phyloP scores from a whole-genome alignment of 2,888 invertebrate species.

The Hirtodrosophila duncani region DNA sequence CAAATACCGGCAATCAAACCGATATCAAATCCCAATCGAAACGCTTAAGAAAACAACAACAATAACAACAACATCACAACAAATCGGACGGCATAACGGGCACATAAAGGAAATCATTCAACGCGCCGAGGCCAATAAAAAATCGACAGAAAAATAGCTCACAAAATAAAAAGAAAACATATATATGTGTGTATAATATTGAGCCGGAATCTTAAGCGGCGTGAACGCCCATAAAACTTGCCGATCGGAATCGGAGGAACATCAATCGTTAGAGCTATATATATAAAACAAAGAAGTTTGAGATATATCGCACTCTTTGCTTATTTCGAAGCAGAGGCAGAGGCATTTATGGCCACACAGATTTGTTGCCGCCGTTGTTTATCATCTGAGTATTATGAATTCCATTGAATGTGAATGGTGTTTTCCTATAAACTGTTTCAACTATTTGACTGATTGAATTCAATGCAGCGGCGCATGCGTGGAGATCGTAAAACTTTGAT shows the following conservation, averaged over 20 bases:
- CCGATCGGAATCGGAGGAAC: conserved; percentile 42
- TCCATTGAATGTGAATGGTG: conserved; percentile 34
- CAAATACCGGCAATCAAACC: conserved; percentile 60
- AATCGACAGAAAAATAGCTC: conserved; percentile 10
- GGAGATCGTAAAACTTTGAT: conserved; percentile 28
- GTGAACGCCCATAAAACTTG: conserved; percentile 41
- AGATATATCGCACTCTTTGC: conserved; percentile 17
- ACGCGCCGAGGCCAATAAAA: conserved; percentile 48
- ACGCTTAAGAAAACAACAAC: conserved; percentile 53
- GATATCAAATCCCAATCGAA: conserved; percentile 44
- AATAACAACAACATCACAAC: conserved; percentile 11
- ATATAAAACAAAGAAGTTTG: conserved; percentile 7
- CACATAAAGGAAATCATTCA: conserved; percentile 61
- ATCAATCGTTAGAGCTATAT: conserved; percentile 34
- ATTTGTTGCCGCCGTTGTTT: conserved; percentile 18
- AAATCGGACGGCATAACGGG: conserved; percentile 21
- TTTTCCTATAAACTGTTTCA: conserved; percentile 52
- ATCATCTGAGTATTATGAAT: conserved; percentile 55
- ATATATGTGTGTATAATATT: too few relatives aligned
- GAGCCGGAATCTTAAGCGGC: conserved; percentile 16
- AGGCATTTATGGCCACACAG: conserved; percentile 23
- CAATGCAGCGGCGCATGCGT: conserved; percentile 38
- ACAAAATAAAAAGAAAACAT: conserved; percentile 10
- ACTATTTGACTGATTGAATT: conserved; percentile 46
- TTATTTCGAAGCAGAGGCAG: too few relatives aligned